These are phyloP conservation scores for Halichoerus grypus DNA, from an alignment of 2,113 vertebrate genomes.

Conservation along the genomic window DNA sequence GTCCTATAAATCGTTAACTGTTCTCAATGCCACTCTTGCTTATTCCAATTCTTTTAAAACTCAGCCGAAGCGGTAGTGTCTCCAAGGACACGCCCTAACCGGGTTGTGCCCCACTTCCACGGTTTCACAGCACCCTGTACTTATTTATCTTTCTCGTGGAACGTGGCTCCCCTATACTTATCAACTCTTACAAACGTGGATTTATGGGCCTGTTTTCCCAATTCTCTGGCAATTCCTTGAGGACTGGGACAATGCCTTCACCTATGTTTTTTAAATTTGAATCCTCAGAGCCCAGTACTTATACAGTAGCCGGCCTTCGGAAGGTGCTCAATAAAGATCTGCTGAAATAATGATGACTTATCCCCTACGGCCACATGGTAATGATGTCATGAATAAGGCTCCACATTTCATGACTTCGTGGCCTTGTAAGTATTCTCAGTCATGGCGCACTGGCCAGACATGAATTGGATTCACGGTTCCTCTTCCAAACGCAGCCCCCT, in stretches of 20 bases:
- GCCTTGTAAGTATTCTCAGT: background rate
- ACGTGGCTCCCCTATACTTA: background rate
- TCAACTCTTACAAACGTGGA: background rate
- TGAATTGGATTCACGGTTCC: background rate
- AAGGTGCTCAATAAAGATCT: background rate
- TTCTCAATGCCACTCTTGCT: background rate
- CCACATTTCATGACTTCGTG: background rate
- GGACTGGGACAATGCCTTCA: background rate
- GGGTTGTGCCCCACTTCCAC: background rate
- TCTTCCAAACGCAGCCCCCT: background rate
- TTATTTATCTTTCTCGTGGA: background rate
- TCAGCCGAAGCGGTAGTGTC: background rate
- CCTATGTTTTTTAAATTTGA: background rate
- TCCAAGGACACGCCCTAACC: background rate
- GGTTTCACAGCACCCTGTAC: background rate
- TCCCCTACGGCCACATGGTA: background rate
- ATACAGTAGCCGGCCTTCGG: background rate
- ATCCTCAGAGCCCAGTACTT: background rate
- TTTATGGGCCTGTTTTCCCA: background rate
- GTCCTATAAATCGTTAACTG: background rate
- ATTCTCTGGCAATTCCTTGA: background rate
- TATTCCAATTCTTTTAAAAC: background rate
- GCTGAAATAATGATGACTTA: slow-evolving; percentile 21
- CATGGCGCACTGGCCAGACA: background rate
- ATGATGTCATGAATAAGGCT: background rate